Percentiles rank a stretch among this genome's conserved stretches.
These are phyloP conservation scores for Sinohyriopsis cumingii DNA, from an alignment of 2,888 invertebrate genomes.

Conservation along the genomic window DNA sequence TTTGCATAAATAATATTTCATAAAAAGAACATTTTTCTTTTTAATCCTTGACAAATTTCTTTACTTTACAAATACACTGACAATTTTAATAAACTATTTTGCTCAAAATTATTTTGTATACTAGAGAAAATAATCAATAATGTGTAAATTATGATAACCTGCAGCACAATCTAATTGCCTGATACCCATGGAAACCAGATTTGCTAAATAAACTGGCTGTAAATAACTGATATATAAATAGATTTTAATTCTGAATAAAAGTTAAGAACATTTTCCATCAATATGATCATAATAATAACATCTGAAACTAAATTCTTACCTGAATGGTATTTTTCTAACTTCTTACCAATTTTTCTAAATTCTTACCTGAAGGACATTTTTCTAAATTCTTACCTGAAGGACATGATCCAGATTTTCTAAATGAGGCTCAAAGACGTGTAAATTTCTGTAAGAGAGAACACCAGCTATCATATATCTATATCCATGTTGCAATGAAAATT, in stretches of 20 bases:
- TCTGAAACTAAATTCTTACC: slow-evolving; percentile 38
- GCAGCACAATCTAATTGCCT: too few species aligned
- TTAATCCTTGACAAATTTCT: too few species aligned
- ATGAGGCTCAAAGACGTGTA: slow-evolving; percentile 63
- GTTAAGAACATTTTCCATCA: not conserved
- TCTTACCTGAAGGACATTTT: slow-evolving; percentile 49
- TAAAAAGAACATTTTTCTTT: too few species aligned
- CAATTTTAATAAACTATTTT: not conserved
- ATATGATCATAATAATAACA: too few species aligned
- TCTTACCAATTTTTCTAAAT: too few species aligned
- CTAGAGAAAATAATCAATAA: not conserved
- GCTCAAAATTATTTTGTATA: not conserved
- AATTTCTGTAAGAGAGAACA: slow-evolving; percentile 58
- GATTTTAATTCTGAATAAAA: not conserved
- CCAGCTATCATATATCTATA: not conserved
- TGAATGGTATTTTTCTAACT: too few species aligned
- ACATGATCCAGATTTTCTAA: slow-evolving; percentile 72
- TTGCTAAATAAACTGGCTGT: too few species aligned
- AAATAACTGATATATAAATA: not conserved
- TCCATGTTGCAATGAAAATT: too few species aligned
- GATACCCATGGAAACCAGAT: too few species aligned
- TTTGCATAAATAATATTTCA: too few species aligned
- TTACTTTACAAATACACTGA: not conserved
- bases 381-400: slow-evolving; percentile 56
- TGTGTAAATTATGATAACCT: too few species aligned